phyloP scores from a whole-genome alignment of 1,140 invertebrate genomes.

The Monomorium pharaonis region DNA sequence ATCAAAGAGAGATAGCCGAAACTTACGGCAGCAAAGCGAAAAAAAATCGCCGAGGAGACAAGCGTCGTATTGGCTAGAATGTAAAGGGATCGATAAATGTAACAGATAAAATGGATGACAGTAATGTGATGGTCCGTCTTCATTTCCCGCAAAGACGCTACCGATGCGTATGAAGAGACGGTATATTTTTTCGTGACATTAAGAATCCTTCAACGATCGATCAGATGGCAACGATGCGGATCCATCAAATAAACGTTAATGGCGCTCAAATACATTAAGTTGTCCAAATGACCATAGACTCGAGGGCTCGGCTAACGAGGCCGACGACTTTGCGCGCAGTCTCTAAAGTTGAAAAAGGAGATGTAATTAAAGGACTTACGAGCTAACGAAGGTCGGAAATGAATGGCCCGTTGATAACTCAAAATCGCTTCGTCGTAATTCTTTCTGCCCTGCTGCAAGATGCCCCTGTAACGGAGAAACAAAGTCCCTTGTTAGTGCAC shows the following conservation, averaged over 20 bases:
- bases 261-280: constrained; percentile 40
- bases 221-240: background rate
- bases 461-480: constrained; percentile 90
- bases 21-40: too few relatives aligned
- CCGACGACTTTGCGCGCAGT: background rate
- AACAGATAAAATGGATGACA: background rate
- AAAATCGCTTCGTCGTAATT: constrained; percentile 95
- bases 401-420: constrained; percentile 96
- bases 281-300: constrained; percentile 2
- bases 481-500: background rate
- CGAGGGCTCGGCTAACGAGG: constrained; percentile 13
- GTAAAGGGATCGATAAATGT: background rate
- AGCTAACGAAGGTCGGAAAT: constrained; percentile 96
- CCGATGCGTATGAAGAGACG: background rate
- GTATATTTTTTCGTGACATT: constrained; percentile 23
- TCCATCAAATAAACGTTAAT: constrained; percentile 41
- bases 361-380: constrained; percentile 89
- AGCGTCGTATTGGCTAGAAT: background rate
- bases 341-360: constrained; percentile 15
- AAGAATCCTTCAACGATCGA: constrained; percentile 3
- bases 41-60: background rate
- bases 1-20: background rate
- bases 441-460: constrained; percentile 95
- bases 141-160: background rate
- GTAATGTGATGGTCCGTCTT: background rate